These are phyloP conservation scores for Misgurnus anguillicaudatus DNA, from an alignment of 2,113 vertebrate genomes.

Conservation along the genomic window DNA sequence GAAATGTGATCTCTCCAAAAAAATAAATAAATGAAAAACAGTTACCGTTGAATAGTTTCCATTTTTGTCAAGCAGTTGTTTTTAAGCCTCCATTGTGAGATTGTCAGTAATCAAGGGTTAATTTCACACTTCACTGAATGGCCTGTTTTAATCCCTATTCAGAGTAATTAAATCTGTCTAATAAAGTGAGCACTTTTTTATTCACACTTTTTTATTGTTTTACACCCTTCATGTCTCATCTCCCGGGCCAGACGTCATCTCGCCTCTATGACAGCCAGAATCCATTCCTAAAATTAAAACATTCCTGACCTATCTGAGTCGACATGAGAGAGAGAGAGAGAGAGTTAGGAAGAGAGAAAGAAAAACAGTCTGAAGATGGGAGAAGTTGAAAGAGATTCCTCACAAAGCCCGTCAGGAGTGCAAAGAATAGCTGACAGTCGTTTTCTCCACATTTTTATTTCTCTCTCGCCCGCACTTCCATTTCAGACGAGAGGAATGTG, in stretches of 20 bases:
- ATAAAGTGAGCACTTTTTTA: conserved; percentile 91
- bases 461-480: conserved; percentile 75
- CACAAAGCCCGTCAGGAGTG: conserved; percentile 79
- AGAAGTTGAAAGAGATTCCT: conserved; percentile 56
- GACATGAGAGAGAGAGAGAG: conserved; percentile 71
- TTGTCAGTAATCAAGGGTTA: conserved; percentile 97
- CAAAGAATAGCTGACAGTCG: conserved; percentile 88
- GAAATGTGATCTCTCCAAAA: conserved; percentile 55
- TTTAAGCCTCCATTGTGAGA: conserved; percentile 65
- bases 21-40: conserved; percentile 45
- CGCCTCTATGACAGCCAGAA: conserved; percentile 92
- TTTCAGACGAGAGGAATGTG: conserved; percentile 94
- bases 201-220: conserved; percentile 81
- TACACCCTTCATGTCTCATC: conserved; percentile 98
- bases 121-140: conserved; percentile 98
- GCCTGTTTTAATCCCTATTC: conserved; percentile 98
- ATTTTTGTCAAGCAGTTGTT: conserved; percentile 61
- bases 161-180: conserved; percentile 99
- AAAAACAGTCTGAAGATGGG: neutral
- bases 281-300: conserved; percentile 99
- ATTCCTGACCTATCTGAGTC: conserved; percentile 93
- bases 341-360: conserved; percentile 21
- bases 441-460: conserved; percentile 51
- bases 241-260: conserved; percentile 89
- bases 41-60: conserved; percentile 55